Evolutionary conservation across 1,140 invertebrate species (phyloP).

Genomic region (Galleria mellonella): DNA sequence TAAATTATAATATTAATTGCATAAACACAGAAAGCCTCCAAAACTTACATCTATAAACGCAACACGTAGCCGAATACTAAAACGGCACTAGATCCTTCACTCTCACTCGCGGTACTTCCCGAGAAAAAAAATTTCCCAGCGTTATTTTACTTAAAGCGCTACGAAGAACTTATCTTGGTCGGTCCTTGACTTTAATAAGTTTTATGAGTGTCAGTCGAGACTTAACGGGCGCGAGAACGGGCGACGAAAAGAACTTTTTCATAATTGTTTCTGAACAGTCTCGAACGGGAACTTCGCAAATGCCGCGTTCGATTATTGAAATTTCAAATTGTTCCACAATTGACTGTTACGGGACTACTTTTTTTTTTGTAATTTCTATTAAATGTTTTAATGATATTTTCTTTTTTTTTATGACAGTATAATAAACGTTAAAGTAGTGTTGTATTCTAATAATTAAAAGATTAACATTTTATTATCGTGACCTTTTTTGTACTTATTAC

Average conservation of each 20-base stretch:
- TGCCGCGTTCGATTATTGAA: slow-evolving; percentile 62
- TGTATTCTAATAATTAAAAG: no score
- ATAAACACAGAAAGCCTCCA: no score
- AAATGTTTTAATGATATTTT: no score
- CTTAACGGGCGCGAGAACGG: slow-evolving; percentile 65
- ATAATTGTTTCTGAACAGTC: slow-evolving; percentile 70
- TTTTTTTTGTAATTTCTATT: neutral
- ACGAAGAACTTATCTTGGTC: slow-evolving; percentile 68
- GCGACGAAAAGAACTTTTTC: slow-evolving; percentile 66
- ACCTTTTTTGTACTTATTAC: no score
- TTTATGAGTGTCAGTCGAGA: slow-evolving; percentile 70
- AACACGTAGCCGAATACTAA: slow-evolving; percentile 48
- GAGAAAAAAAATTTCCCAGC: slow-evolving; percentile 59
- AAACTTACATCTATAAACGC: no score
- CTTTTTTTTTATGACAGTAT: no score
- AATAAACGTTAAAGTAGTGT: no score
- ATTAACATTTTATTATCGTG: no score
- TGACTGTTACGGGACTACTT: slow-evolving; percentile 6
- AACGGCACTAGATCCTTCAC: slow-evolving; percentile 45
- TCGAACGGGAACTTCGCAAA: slow-evolving; percentile 33
- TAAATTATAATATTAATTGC: no score
- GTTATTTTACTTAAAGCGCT: slow-evolving; percentile 72
- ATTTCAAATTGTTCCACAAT: slow-evolving; percentile 22
- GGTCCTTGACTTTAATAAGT: slow-evolving; percentile 74
- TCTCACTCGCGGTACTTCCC: slow-evolving; percentile 53